Evolutionary conservation across 2,113 vertebrate species (phyloP).

Genomic region (Agapornis roseicollis): DNA sequence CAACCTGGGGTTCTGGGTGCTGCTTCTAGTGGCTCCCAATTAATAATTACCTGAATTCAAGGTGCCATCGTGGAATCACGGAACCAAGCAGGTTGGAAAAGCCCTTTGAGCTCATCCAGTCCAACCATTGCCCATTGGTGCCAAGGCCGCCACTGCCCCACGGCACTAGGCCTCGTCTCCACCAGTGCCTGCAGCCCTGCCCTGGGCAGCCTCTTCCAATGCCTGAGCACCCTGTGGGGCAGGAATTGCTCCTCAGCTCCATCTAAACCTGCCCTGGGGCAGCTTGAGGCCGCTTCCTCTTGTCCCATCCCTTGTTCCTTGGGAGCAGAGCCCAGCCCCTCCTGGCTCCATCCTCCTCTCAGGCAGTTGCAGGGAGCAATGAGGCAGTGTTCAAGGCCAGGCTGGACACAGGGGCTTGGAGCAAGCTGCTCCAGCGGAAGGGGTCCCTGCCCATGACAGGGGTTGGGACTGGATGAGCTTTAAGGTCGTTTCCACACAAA

Average conservation of each 20-base stretch:
- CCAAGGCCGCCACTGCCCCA: not conserved
- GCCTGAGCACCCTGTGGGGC: no score
- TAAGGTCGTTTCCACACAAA: not conserved
- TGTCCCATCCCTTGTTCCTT: no score
- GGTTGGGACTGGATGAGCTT: not conserved
- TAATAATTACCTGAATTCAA: not conserved
- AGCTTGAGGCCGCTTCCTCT: no score
- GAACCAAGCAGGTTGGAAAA: not conserved
- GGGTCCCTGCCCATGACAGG: not conserved
- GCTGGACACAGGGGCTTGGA: not conserved
- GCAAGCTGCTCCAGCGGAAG: not conserved
- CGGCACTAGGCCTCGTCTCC: not conserved
- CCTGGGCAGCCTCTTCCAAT: no score
- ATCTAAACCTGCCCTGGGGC: no score
- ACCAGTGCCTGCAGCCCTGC: no score
- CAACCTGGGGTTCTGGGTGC: not conserved
- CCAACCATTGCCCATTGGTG: not conserved
- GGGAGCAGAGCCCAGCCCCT: no score
- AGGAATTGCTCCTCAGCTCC: no score
- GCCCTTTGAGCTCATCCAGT: not conserved
- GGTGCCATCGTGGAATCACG: not conserved
- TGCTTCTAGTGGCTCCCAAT: not conserved
- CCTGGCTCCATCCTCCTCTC: no score
- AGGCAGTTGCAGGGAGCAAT: no score
- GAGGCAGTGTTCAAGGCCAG: no score